Conservation (phyloP, 2,888 invertebrate genomes). For the Parasteatoda lunata region DNA sequence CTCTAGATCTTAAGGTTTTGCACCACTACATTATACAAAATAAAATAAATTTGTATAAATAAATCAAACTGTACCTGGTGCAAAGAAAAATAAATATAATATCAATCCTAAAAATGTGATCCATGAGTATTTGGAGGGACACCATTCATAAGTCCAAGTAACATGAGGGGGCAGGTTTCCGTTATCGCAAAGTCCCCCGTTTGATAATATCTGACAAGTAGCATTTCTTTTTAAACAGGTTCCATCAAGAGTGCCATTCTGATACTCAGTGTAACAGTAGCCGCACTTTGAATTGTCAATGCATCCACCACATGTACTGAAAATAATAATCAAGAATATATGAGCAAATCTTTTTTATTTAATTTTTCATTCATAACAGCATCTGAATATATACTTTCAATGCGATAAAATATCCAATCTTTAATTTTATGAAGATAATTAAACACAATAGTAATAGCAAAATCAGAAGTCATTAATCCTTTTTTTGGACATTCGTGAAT, state of each 20-base stretch:
- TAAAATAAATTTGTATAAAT: no score
- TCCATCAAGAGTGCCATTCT: constrained; percentile 71
- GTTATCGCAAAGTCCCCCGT: constrained; percentile 73
- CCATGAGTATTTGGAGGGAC: constrained; percentile 75
- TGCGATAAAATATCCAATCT: no score
- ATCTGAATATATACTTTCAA: no score
- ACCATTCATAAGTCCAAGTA: constrained; percentile 75
- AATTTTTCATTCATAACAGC: not conserved
- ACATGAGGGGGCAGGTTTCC: constrained; percentile 60
- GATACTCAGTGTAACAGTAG: constrained; percentile 63
- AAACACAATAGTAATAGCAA: no score
- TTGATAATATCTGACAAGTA: constrained; percentile 72
- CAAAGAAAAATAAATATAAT: constrained; percentile 76
- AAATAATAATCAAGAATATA: not conserved
- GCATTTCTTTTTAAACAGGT: constrained; percentile 72
- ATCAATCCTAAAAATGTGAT: constrained; percentile 75
- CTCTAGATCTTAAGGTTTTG: no score
- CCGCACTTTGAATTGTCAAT: constrained; percentile 43
- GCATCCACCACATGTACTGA: constrained; percentile 55
- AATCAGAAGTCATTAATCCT: no score
- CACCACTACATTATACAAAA: no score
- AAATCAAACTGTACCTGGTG: constrained; percentile 73
- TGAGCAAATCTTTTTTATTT: not conserved
- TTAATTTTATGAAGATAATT: no score
- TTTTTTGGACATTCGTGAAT: no score